phyloP scores from a whole-genome alignment of 2,888 invertebrate species.

The Thalpophila matura region DNA sequence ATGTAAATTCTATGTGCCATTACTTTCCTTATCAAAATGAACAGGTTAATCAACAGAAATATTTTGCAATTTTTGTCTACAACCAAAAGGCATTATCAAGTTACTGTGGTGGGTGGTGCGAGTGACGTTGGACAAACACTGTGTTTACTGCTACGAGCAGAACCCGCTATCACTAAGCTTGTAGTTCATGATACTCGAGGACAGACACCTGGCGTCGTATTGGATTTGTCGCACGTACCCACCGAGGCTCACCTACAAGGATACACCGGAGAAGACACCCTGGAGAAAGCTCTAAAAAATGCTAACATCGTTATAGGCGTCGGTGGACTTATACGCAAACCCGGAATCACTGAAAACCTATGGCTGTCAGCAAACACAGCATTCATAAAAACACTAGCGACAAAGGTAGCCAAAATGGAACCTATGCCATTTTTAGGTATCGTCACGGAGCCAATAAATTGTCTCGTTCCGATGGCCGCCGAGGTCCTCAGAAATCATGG shows the following conservation, averaged over 20 bases:
- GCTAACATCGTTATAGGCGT: constrained; percentile 93
- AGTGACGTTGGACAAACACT: constrained; percentile 90
- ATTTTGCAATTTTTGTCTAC: constrained; percentile 25
- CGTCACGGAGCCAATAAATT: constrained; percentile 85
- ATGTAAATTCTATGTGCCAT: constrained; percentile 20
- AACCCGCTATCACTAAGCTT: constrained; percentile 90
- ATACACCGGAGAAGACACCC: constrained; percentile 72
- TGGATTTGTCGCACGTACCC: constrained; percentile 87
- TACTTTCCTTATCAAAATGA: constrained; percentile 28
- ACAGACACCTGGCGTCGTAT: constrained; percentile 79
- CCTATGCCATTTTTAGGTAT: constrained; percentile 84
- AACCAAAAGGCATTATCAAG: constrained; percentile 70
- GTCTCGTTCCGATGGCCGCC: constrained; percentile 84
- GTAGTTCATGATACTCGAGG: constrained; percentile 89
- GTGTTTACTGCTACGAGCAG: constrained; percentile 90
- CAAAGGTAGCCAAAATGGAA: constrained; percentile 70
- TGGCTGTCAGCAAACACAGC: constrained; percentile 88
- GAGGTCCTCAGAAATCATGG: constrained; percentile 80
- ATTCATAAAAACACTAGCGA: constrained; percentile 77
- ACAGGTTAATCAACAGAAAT: constrained; percentile 58
- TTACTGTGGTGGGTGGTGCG: constrained; percentile 82
- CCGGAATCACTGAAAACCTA: constrained; percentile 91
- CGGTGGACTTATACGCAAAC: constrained; percentile 91
- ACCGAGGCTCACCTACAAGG: constrained; percentile 74
- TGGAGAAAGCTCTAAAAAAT: constrained; percentile 84